A percentile compares a stretch with the other conserved stretches of the same genome.
Conservation (phyloP, 2,113 vertebrate species). For the Callorhinus ursinus region DNA sequence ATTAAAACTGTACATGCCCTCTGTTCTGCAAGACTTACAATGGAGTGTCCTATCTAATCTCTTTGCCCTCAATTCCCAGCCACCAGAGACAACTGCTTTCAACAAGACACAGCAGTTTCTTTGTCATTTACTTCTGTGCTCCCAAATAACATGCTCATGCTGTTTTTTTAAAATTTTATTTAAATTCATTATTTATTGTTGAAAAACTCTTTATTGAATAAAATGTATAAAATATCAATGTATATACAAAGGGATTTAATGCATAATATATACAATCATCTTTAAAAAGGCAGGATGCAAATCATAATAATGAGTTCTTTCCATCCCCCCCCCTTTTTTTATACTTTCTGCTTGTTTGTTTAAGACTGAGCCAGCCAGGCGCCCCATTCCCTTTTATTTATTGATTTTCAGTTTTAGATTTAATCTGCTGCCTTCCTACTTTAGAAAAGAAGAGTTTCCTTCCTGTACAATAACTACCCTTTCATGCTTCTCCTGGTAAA, state of each 20-base stretch:
- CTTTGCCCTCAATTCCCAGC: neutral
- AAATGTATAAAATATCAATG: constrained; percentile 31
- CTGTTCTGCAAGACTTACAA: neutral
- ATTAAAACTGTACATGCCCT: neutral
- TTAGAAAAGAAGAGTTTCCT: neutral
- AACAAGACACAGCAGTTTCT: neutral
- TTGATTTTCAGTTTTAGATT: neutral
- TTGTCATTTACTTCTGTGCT: neutral
- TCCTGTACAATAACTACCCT: too few relatives aligned
- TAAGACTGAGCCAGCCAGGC: neutral
- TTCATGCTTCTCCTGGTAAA: neutral
- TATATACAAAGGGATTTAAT: constrained; percentile 48
- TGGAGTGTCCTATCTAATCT: neutral
- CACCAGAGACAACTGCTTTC: neutral
- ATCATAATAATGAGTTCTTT: neutral
- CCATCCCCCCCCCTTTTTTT: neutral
- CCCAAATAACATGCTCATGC: neutral
- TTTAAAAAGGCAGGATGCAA: constrained; percentile 55
- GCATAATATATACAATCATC: constrained; percentile 44
- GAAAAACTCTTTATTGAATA: constrained; percentile 71
- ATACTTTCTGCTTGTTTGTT: neutral
- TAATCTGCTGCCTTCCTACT: neutral
- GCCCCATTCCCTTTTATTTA: neutral
- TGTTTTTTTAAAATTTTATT: neutral
- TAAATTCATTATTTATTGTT: neutral